phyloP scores from a whole-genome alignment of 2,888 invertebrate genomes.

The Drosophila paramelanica region DNA sequence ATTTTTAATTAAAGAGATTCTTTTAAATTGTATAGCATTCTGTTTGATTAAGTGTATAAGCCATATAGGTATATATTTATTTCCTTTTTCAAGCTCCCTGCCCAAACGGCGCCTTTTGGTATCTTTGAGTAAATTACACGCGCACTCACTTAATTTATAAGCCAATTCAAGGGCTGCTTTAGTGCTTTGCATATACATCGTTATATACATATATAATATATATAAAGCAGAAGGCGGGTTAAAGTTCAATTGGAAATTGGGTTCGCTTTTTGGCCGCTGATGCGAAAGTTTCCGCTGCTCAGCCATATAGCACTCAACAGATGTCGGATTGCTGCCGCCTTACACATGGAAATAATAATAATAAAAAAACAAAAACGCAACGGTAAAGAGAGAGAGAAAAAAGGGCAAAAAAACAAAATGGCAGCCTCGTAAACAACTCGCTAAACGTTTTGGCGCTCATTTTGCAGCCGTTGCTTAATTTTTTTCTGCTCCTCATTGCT shows the following conservation, averaged over 20 bases:
- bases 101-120: too few relatives aligned
- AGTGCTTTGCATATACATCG: constrained; percentile 14
- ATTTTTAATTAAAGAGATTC: too few relatives aligned
- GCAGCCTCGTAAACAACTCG: constrained; percentile 75
- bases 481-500: constrained; percentile 15
- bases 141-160: constrained; percentile 30
- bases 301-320: constrained; percentile 57
- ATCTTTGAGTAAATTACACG: constrained; percentile 2
- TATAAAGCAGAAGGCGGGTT: not conserved
- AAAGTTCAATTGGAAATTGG: constrained; percentile 57
- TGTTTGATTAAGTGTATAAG: too few relatives aligned
- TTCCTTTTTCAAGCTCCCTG: too few relatives aligned
- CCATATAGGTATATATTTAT: not conserved
- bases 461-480: constrained; percentile 77
- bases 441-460: constrained; percentile 77
- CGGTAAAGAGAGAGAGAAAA: not conserved
- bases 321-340: constrained; percentile 47
- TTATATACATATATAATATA: not conserved
- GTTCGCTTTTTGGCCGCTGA: constrained; percentile 21
- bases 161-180: constrained; percentile 23
- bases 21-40: too few relatives aligned
- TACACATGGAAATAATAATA: constrained; percentile 35
- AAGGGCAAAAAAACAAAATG: constrained; percentile 51
- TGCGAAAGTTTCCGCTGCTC: constrained; percentile 39
- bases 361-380: constrained; percentile 9